Percentiles rank a stretch among this genome's conserved stretches.
Evolutionary conservation across 2,113 vertebrate genomes (phyloP).

Genomic region (Syngnathus typhle): DNA sequence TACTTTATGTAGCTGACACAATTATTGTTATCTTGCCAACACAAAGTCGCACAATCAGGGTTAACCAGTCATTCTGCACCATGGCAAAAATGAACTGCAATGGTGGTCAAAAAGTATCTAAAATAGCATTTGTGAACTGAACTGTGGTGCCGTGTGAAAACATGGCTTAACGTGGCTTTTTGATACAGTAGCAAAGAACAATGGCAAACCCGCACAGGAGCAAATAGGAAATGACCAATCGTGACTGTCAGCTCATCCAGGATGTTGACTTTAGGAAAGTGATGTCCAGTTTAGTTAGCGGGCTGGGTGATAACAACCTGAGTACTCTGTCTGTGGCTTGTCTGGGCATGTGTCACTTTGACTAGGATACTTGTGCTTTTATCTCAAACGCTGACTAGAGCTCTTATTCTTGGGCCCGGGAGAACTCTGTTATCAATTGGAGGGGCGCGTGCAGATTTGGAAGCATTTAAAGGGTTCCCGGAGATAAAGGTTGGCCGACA

Average conservation of each 20-base stretch:
- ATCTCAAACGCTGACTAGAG: conserved; percentile 64
- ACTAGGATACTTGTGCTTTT: conserved; percentile 49
- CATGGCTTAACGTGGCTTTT: conserved; percentile 9
- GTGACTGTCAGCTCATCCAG: conserved; percentile 34
- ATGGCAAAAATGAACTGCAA: not conserved
- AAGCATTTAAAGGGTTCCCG: conserved; percentile 36
- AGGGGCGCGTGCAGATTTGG: conserved; percentile 43
- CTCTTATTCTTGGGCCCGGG: conserved; percentile 60
- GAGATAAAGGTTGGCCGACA: conserved; percentile 52
- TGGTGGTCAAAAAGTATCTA: not conserved
- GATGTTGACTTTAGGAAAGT: conserved; percentile 49
- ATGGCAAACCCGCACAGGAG: conserved; percentile 1
- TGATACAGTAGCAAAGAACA: not conserved
- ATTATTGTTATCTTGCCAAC: not conserved
- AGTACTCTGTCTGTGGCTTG: conserved; percentile 48
- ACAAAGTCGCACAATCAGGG: not conserved
- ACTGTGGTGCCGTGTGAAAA: not conserved
- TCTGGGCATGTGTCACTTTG: conserved; percentile 54
- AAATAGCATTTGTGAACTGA: not conserved
- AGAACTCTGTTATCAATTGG: conserved; percentile 60
- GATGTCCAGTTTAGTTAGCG: conserved; percentile 30
- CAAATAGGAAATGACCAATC: conserved; percentile 37
- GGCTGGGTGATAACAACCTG: conserved; percentile 50
- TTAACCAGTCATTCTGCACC: not conserved
- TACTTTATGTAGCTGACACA: not conserved